phyloP scores from a whole-genome alignment of 2,113 vertebrate genomes.

The Odobenus rosmarus region DNA sequence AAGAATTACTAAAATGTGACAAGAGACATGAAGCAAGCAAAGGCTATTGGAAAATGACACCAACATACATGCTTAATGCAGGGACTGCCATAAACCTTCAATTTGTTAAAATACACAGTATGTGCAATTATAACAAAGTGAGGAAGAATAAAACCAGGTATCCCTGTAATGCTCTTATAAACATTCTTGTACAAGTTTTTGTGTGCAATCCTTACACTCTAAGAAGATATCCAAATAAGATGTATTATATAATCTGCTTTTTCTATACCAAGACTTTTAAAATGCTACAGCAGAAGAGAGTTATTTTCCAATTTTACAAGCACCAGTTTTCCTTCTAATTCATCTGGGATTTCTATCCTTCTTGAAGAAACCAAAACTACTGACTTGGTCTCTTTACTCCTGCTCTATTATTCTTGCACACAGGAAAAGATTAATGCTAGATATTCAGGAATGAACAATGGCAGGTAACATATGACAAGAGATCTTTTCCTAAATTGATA shows the following conservation, averaged over 20 bases:
- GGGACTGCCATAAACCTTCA: background rate
- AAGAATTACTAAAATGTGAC: background rate
- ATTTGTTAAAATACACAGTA: background rate
- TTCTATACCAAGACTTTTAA: background rate
- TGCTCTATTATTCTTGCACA: background rate
- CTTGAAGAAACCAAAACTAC: conserved; percentile 26
- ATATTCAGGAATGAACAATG: background rate
- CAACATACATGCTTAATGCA: background rate
- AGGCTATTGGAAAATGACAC: background rate
- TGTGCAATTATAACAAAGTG: background rate
- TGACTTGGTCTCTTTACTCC: background rate
- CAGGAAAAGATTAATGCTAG: background rate
- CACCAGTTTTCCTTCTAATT: conserved; percentile 7
- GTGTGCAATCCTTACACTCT: background rate
- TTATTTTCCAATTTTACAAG: background rate
- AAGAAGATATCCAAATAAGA: conserved; percentile 20
- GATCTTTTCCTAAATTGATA: background rate
- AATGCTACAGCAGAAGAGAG: conserved; percentile 2
- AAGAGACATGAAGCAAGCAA: background rate
- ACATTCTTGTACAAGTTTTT: background rate
- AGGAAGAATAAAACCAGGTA: background rate
- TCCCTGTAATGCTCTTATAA: background rate
- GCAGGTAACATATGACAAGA: background rate
- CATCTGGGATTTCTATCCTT: background rate
- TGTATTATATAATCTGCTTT: background rate